phyloP scores from a whole-genome alignment of 2,888 invertebrate species.

The Idaea dimidiata region DNA sequence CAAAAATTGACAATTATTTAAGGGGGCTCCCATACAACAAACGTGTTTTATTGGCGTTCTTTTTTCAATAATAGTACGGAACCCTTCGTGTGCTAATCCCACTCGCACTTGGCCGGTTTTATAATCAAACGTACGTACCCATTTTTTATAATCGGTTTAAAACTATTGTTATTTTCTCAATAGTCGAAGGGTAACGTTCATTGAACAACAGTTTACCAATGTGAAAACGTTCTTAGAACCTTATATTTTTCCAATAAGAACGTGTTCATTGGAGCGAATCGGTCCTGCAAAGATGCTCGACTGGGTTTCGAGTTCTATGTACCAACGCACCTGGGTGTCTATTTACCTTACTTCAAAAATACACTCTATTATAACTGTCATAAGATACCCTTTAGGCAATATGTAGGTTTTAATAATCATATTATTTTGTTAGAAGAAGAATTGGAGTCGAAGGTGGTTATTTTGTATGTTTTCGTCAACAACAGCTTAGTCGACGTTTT shows the following conservation, averaged over 20 bases:
- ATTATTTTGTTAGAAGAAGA: constrained; percentile 2
- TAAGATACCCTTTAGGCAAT: neutral
- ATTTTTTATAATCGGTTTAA: neutral
- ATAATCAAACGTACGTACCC: neutral
- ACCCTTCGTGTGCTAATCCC: too few species aligned
- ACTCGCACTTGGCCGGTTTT: too few species aligned
- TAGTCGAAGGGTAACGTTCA: neutral
- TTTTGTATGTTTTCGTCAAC: neutral
- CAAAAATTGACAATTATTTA: too few species aligned
- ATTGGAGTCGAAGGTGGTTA: neutral
- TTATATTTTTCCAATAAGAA: constrained; percentile 26
- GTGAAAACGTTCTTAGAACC: constrained; percentile 15
- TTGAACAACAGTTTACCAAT: constrained; percentile 8
- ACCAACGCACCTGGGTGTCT: constrained; percentile 9
- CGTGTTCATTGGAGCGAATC: constrained; percentile 19
- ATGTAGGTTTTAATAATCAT: neutral
- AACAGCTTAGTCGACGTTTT: neutral
- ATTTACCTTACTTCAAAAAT: neutral
- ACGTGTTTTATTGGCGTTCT: too few species aligned
- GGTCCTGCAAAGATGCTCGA: constrained; percentile 22
- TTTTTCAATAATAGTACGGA: too few species aligned
- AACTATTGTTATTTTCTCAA: neutral
- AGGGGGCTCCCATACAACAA: too few species aligned
- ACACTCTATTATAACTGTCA: neutral
- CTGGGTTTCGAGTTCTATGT: constrained; percentile 18